phyloP scores from a whole-genome alignment of 2,888 invertebrate genomes.

The Spisula subtruncata region DNA sequence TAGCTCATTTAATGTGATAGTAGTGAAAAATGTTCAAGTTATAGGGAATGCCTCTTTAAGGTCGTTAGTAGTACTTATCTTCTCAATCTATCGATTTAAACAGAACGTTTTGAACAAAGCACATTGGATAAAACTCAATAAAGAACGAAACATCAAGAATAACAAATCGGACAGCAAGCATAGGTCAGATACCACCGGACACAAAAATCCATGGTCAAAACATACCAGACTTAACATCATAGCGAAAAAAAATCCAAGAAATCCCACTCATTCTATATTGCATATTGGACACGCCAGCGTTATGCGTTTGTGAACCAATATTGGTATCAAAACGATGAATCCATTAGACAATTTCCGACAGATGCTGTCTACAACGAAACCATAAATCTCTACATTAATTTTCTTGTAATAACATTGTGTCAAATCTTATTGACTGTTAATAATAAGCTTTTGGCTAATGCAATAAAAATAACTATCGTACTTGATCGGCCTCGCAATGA shows the following conservation, averaged over 20 bases:
- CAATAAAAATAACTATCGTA: slow-evolving; percentile 2
- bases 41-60: too few species aligned
- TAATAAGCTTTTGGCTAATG: not conserved
- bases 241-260: not conserved
- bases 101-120: too few species aligned
- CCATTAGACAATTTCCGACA: not conserved
- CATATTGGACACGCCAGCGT: not conserved
- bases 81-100: too few species aligned
- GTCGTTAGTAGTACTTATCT: too few species aligned
- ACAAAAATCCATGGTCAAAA: too few species aligned
- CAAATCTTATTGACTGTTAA: not conserved
- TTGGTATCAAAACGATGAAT: not conserved
- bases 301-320: not conserved
- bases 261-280: not conserved
- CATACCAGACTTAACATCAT: not conserved
- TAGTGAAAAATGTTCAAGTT: too few species aligned
- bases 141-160: too few species aligned
- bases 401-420: not conserved
- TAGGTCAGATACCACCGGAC: too few species aligned
- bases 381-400: not conserved
- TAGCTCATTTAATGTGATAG: too few species aligned
- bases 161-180: too few species aligned
- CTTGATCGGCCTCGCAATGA: not conserved
- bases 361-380: not conserved
- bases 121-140: too few species aligned